Percentiles rank a stretch among this genome's conserved stretches.
phyloP scores from a whole-genome alignment of 1,140 invertebrate genomes.

The Drosophila yakuba region DNA sequence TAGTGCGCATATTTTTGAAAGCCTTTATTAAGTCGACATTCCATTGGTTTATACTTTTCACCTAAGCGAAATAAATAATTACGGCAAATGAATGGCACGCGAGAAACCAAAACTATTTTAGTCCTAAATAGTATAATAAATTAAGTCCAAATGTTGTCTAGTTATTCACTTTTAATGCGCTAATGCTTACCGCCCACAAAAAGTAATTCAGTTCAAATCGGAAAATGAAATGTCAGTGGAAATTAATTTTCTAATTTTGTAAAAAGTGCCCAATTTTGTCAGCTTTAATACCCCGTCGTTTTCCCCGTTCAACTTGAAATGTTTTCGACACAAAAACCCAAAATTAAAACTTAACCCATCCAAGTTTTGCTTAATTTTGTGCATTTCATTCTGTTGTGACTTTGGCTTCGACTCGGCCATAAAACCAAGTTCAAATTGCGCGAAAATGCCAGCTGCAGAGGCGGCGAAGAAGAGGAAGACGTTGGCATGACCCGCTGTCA shows the following conservation, averaged over 20 bases:
- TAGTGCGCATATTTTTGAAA: conserved; percentile 30
- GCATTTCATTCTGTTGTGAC: conserved; percentile 26
- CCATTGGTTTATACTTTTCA: neutral
- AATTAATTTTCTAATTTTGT: neutral
- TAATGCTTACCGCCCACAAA: no score
- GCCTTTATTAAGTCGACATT: neutral
- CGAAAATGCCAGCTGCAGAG: conserved; percentile 29
- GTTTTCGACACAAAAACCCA: conserved; percentile 9
- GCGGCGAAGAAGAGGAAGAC: conserved; percentile 4
- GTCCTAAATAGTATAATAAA: neutral
- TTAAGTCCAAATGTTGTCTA: neutral
- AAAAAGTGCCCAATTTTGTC: neutral
- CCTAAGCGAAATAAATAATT: neutral
- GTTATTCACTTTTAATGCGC: neutral
- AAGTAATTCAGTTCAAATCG: no score
- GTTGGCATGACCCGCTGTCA: conserved; percentile 61
- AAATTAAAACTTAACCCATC: conserved; percentile 27
- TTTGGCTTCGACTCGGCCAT: conserved; percentile 29
- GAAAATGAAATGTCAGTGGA: no score
- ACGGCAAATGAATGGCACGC: neutral
- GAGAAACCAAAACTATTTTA: neutral
- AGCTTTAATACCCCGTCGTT: neutral
- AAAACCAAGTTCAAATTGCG: conserved; percentile 53
- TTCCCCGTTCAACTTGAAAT: neutral
- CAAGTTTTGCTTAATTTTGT: neutral